Percentiles rank a stretch among this genome's conserved stretches.
These are phyloP conservation scores for Staurois parvus DNA, from an alignment of 2,797 vertebrate genomes.

Conservation along the genomic window DNA sequence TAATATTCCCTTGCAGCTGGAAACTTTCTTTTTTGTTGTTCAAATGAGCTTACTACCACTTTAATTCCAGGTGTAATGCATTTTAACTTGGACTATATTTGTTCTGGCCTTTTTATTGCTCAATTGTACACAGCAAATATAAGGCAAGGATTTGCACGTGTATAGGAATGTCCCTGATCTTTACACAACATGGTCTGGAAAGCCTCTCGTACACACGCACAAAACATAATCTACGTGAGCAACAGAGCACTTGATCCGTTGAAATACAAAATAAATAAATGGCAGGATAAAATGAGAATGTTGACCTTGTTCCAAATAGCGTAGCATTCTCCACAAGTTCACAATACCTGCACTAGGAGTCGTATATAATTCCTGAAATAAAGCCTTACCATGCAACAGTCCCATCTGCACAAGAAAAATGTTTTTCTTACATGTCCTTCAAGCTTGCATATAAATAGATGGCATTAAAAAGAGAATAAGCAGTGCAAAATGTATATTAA, in stretches of 20 bases:
- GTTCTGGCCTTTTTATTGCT: background rate
- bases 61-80: background rate
- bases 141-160: background rate
- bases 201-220: background rate
- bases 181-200: slow-evolving; percentile 18
- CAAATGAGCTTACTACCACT: no score
- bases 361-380: slow-evolving; percentile 47
- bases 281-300: slow-evolving; percentile 35
- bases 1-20: no score
- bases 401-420: slow-evolving; percentile 43
- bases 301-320: slow-evolving; percentile 43
- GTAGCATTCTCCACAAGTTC: background rate
- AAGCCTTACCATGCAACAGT: slow-evolving; percentile 38
- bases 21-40: no score
- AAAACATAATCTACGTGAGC: background rate
- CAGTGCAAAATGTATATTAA: slow-evolving; percentile 25
- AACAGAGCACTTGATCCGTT: background rate
- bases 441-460: slow-evolving; percentile 41
- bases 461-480: slow-evolving; percentile 56
- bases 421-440: slow-evolving; percentile 57
- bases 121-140: background rate
- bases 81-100: background rate
- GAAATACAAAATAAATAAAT: slow-evolving; percentile 49
- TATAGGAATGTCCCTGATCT: background rate
- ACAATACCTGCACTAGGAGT: slow-evolving; percentile 53